phyloP scores from a whole-genome alignment of 2,888 invertebrate genomes.

The Cephus pulcher region DNA sequence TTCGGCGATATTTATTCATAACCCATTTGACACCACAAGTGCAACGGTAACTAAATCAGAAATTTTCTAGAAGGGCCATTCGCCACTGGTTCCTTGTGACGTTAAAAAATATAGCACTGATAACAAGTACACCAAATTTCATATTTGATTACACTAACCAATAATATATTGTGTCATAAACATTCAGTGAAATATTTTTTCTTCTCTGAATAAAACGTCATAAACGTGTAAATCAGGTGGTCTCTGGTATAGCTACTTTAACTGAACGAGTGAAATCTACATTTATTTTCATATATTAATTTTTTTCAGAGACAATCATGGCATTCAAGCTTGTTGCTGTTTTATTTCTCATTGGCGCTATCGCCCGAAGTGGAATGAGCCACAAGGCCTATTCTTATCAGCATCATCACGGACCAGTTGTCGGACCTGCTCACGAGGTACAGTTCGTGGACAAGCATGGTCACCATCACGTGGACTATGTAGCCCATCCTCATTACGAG shows the following conservation, averaged over 20 bases:
- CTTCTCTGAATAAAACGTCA: not conserved
- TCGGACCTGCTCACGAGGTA: constrained; percentile 17
- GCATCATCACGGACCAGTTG: constrained; percentile 19
- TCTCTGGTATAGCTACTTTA: not conserved
- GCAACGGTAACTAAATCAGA: not conserved
- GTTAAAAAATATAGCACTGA: not conserved
- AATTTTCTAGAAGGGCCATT: not conserved
- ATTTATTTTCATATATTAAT: not conserved
- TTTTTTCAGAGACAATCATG: constrained; percentile 10
- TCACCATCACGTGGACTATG: constrained; percentile 19
- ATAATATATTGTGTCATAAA: not conserved
- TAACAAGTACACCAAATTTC: not conserved
- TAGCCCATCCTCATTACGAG: constrained; percentile 20
- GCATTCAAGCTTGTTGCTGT: constrained; percentile 15
- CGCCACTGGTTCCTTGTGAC: not conserved
- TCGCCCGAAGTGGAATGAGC: constrained; percentile 10
- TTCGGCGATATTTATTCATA: constrained; percentile 17
- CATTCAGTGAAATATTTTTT: not conserved
- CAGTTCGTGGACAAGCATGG: constrained; percentile 19
- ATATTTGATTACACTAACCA: not conserved
- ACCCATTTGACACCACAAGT: constrained; percentile 6
- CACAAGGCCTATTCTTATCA: constrained; percentile 19
- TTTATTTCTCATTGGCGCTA: constrained; percentile 7
- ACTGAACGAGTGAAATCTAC: not conserved
- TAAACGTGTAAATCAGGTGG: not conserved